phyloP scores from a whole-genome alignment of 2,888 invertebrate genomes.

The Drosophila cracens region DNA sequence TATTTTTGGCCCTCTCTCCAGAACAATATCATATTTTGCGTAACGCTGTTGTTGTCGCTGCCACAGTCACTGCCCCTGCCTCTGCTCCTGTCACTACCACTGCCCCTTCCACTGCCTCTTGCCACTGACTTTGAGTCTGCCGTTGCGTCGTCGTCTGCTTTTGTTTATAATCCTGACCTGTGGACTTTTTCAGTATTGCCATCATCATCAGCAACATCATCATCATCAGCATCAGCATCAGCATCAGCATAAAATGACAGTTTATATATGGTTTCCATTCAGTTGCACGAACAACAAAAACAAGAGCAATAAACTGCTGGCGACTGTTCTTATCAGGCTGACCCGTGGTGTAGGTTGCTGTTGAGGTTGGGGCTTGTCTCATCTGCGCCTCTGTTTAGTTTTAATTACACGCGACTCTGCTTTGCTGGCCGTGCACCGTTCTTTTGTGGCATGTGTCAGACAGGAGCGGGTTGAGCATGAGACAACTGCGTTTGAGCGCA shows the following conservation, averaged over 20 bases:
- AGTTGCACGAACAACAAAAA: background rate
- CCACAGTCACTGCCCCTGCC: background rate
- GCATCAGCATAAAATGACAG: slow-evolving; percentile 41
- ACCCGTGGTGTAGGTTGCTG: slow-evolving; percentile 23
- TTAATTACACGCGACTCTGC: slow-evolving; percentile 77
- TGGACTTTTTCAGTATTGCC: slow-evolving; percentile 55
- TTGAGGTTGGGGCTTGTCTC: background rate
- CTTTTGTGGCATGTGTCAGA: slow-evolving; percentile 41
- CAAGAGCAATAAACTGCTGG: slow-evolving; percentile 53
- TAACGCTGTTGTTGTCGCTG: slow-evolving; percentile 28
- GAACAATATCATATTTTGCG: slow-evolving; percentile 63
- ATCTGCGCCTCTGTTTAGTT: slow-evolving; percentile 66
- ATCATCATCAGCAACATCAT: slow-evolving; percentile 33
- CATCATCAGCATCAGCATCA: slow-evolving; percentile 38
- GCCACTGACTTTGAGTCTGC: background rate
- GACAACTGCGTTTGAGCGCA: background rate
- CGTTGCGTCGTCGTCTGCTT: slow-evolving; percentile 36
- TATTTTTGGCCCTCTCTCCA: slow-evolving; percentile 19
- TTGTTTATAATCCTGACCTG: slow-evolving; percentile 74
- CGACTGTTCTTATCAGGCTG: slow-evolving; percentile 54
- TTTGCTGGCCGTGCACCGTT: slow-evolving; percentile 52
- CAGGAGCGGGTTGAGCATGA: slow-evolving; percentile 5
- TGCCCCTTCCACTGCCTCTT: background rate
- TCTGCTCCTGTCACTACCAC: background rate
- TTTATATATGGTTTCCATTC: slow-evolving; percentile 17